Percentiles rank a stretch among this genome's conserved stretches.
Evolutionary conservation across 2,888 invertebrate genomes (phyloP).

Genomic region (Antheraea yamamai): DNA sequence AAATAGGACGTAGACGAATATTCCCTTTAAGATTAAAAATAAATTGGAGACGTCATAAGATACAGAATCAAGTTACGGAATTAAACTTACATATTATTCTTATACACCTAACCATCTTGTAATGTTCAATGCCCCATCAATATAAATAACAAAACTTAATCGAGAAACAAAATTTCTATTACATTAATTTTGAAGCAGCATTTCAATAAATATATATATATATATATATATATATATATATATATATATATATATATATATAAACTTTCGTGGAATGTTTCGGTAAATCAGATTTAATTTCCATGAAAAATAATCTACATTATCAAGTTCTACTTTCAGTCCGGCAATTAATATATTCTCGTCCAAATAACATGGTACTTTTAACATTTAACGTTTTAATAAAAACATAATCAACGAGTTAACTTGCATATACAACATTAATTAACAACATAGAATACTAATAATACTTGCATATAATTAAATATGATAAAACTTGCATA

Average conservation of each 20-base stretch:
- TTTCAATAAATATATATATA: not conserved
- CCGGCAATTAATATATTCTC: not conserved
- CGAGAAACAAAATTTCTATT: no score
- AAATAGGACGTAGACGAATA: not conserved
- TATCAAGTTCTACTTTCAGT: not conserved
- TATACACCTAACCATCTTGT: no score
- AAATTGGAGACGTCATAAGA: not conserved
- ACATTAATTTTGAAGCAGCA: no score
- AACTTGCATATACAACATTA: not conserved
- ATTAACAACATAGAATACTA: not conserved
- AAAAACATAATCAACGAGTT: not conserved
- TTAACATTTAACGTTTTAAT: not conserved
- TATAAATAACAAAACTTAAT: no score
- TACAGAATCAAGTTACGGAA: not conserved
- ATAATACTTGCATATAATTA: not conserved
- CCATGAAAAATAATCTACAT: not conserved
- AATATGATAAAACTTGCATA: not conserved
- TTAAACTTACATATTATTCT: no score
- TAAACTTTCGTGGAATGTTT: not conserved
- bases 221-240: not conserved
- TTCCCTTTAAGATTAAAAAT: not conserved
- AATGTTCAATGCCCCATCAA: no score
- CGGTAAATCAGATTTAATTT: not conserved
- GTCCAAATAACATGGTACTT: not conserved
- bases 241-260: not conserved